phyloP scores from a whole-genome alignment of 2,888 invertebrate genomes.

The Lissocephala sabroskyi region DNA sequence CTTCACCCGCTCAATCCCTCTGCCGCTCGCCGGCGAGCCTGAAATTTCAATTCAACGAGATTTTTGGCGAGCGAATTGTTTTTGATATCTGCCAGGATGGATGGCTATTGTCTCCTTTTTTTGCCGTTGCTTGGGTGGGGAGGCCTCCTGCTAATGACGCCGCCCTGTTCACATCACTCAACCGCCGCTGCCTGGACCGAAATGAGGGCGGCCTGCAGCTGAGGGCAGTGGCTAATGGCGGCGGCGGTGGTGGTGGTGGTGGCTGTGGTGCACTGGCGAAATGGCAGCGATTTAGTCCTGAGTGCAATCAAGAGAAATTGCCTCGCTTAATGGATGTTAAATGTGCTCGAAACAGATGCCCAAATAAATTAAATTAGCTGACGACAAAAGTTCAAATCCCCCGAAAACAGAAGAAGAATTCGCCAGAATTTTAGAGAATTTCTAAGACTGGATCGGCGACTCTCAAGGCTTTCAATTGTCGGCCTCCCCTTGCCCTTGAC shows the following conservation, averaged over 20 bases:
- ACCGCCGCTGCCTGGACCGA: neutral
- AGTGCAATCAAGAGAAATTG: constrained; percentile 66
- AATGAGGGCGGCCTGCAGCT: too few species aligned
- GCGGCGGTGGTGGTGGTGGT: too few species aligned
- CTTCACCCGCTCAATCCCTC: neutral
- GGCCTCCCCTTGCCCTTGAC: too few species aligned
- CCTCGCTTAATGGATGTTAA: constrained; percentile 67
- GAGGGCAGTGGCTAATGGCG: too few species aligned
- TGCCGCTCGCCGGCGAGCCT: neutral
- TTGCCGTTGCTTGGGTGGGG: constrained; percentile 27
- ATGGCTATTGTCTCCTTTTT: neutral
- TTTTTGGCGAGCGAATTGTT: constrained; percentile 58
- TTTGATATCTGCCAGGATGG: constrained; percentile 37
- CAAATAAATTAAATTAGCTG: constrained; percentile 61
- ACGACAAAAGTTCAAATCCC: too few species aligned
- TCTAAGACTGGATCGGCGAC: too few species aligned
- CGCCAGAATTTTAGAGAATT: too few species aligned
- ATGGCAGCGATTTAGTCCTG: neutral
- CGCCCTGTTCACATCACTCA: constrained; percentile 35
- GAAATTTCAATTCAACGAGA: constrained; percentile 64
- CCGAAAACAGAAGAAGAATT: too few species aligned
- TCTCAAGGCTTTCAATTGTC: too few species aligned
- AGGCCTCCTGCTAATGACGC: constrained; percentile 32
- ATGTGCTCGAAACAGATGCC: constrained; percentile 68
- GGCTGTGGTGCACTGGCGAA: too few species aligned